Percentiles rank a stretch among this genome's conserved stretches.
phyloP scores from a whole-genome alignment of 2,113 vertebrate species.

The Sebastes schlegelii region DNA sequence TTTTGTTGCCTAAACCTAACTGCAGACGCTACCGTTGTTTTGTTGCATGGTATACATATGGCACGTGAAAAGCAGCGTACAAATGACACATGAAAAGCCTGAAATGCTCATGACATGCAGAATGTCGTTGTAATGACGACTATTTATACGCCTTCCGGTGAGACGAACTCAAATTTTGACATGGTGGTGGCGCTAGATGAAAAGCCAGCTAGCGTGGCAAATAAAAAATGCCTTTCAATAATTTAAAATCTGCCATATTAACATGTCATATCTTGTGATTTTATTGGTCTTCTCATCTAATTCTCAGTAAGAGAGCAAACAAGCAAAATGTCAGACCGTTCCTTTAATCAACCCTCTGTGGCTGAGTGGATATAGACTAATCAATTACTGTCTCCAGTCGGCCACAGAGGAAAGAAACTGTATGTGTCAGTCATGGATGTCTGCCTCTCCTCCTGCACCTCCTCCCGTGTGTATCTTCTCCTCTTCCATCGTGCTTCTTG shows the following conservation, averaged over 20 bases:
- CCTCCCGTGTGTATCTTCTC: conserved; percentile 14
- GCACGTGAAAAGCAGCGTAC: too few relatives aligned
- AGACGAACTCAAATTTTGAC: background rate
- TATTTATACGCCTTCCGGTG: too few relatives aligned
- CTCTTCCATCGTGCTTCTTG: conserved; percentile 11
- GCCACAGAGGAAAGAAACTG: conserved; percentile 29
- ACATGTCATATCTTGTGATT: background rate
- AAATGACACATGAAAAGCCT: too few relatives aligned
- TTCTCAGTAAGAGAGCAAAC: conserved; percentile 1
- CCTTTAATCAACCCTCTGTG: conserved; percentile 45
- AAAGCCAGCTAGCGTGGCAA: background rate
- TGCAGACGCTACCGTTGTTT: too few relatives aligned
- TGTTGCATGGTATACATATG: too few relatives aligned
- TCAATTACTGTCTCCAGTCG: conserved; percentile 42
- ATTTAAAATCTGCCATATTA: background rate
- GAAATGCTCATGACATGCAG: too few relatives aligned
- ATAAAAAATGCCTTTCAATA: background rate
- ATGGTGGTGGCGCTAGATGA: background rate
- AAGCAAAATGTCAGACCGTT: conserved; percentile 42
- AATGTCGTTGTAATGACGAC: too few relatives aligned
- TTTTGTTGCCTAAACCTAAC: too few relatives aligned
- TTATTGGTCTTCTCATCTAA: background rate
- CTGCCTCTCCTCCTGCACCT: conserved; percentile 25
- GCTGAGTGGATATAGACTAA: conserved; percentile 36
- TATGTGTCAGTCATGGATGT: conserved; percentile 44